Percentiles rank a stretch among this genome's conserved stretches.
Conservation (phyloP, 2,113 vertebrate species). For the Actenoides hombroni region DNA sequence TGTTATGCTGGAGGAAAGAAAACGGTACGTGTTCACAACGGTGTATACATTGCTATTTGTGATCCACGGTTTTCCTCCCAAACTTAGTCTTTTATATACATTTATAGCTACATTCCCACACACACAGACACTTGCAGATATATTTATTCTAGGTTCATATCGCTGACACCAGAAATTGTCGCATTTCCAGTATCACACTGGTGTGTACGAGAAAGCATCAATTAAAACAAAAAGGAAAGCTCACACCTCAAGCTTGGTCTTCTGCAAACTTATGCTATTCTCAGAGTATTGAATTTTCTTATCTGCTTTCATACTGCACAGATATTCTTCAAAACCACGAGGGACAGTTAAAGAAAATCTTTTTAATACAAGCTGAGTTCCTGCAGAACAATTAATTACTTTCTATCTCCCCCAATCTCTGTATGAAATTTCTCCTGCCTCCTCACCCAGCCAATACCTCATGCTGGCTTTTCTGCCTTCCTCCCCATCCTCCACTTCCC, state of each 20-base stretch:
- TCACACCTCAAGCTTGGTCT: neutral
- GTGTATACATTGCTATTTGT: neutral
- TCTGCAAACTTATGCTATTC: neutral
- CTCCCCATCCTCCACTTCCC: neutral
- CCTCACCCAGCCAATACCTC: neutral
- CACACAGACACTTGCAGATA: neutral
- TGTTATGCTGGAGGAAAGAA: neutral
- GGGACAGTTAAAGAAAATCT: neutral
- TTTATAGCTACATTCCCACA: neutral
- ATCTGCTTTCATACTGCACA: neutral
- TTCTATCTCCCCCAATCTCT: neutral
- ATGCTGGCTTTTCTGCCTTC: neutral
- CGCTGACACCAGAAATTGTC: neutral
- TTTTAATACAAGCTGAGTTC: neutral
- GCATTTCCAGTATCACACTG: neutral
- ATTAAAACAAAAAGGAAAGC: neutral
- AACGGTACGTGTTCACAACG: neutral
- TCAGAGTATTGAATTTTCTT: neutral
- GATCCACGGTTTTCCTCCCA: neutral
- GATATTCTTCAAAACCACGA: neutral
- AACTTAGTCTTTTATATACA: neutral
- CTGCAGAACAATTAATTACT: neutral
- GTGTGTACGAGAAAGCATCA: neutral
- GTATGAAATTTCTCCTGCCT: neutral
- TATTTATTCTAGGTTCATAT: neutral